Evolutionary conservation across 2,797 vertebrate species (phyloP).

Genomic region (Loriculus beryllinus): DNA sequence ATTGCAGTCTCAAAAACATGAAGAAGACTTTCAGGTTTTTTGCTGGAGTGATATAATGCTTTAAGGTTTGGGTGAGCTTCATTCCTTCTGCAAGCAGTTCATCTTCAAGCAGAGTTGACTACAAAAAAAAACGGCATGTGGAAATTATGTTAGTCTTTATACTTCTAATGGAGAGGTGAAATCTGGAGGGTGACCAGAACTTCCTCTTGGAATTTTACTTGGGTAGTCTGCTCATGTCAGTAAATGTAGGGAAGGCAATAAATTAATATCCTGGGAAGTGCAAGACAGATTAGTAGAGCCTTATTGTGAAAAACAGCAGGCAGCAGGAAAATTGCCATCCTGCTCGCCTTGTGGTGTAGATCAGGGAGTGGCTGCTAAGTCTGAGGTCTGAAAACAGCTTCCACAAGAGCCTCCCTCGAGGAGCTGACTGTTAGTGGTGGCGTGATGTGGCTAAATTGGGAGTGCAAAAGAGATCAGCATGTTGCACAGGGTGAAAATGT

Average conservation of each 20-base stretch:
- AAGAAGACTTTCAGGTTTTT: background rate
- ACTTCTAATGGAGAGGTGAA: background rate
- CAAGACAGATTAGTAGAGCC: background rate
- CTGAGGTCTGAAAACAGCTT: background rate
- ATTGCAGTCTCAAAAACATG: background rate
- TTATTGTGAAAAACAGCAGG: background rate
- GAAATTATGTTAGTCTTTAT: background rate
- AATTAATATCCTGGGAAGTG: background rate
- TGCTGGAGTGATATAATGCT: background rate
- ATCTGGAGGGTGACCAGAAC: background rate
- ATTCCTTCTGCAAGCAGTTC: background rate
- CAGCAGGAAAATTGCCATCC: background rate
- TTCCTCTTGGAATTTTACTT: background rate
- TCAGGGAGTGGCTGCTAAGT: background rate
- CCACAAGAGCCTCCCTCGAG: background rate
- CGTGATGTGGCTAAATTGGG: background rate
- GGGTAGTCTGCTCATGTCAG: background rate
- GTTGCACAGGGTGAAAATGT: background rate
- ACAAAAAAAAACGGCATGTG: background rate
- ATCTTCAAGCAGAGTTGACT: background rate
- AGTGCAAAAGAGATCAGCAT: background rate
- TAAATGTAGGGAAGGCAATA: background rate
- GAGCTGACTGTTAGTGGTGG: background rate
- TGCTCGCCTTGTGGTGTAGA: accelerated
- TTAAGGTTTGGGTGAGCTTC: background rate